Evolutionary conservation across 2,888 invertebrate species (phyloP).

Genomic region (Harpalus rubripes): DNA sequence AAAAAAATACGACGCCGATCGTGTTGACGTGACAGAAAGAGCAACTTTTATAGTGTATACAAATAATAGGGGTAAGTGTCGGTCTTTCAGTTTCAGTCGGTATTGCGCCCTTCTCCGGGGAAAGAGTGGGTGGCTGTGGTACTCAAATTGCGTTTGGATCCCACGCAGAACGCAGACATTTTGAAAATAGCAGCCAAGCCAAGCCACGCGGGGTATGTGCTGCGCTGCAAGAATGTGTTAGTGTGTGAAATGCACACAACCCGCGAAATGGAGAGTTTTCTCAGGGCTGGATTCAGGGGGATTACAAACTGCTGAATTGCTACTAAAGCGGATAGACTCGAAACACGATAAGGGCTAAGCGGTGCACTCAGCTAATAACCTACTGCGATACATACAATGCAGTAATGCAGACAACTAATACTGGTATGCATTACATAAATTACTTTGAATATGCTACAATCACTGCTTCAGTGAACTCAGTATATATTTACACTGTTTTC

Average conservation of each 20-base stretch:
- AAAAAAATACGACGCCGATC: too few species aligned
- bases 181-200: conserved; percentile 4
- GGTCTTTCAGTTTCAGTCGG: background rate
- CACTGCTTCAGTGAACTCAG: too few species aligned
- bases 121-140: background rate
- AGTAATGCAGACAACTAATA: too few species aligned
- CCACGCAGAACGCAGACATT: conserved; percentile 41
- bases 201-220: background rate
- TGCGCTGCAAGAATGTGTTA: background rate
- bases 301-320: conserved; percentile 14
- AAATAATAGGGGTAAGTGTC: too few species aligned
- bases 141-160: conserved; percentile 45
- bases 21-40: too few species aligned
- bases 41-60: too few species aligned
- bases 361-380: background rate
- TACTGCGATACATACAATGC: background rate
- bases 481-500: too few species aligned
- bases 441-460: background rate
- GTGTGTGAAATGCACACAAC: conserved; percentile 22
- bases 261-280: conserved; percentile 43
- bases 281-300: conserved; percentile 30
- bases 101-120: background rate
- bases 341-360: background rate
- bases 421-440: background rate
- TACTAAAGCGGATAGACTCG: background rate